Base-by-base conservation (phyloP, 2,797 vertebrate species). In the Tokudaia tokunoshimensis region DNA sequence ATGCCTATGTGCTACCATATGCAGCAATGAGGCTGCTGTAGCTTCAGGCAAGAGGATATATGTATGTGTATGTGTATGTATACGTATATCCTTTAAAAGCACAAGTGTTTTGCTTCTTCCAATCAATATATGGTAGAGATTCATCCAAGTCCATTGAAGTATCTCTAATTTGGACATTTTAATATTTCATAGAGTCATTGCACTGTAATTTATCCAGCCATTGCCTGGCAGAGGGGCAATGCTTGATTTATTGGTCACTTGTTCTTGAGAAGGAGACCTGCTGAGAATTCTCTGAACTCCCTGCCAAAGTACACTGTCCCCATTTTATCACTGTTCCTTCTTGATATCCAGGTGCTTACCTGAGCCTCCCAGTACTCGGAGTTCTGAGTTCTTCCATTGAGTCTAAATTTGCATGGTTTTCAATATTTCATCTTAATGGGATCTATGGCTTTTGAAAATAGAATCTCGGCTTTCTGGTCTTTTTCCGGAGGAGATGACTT, bases 361-460 rank as follows among this genome's bases (percentile, higher is more conserved):
- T 0, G 0, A 63, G 85, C 29, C 50, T n/a, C 65, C 55, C 0
- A 1, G 92, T 52, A 96, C 94, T 94, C 17, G 0, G 70, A 91
- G 94, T 95, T 92, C 95, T 90, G 89, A 94, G 82, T 80, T 92
- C 72, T 92, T 57, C 84, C 92, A 76, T 17, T 19, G 26, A 94
- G 70, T 76, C 37, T 59, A 86, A 94, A 92, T 83, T 81, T 57
- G 91, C 79, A 6, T n/a, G 29, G 75, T 67, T 94, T 94, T 95
- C 96, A 95, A 67, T 97, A 94, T 97, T 95, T 97, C 98, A 97
- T 97, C 65, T 89, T 96, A 97, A 97, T 87, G 67, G 95, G 94
- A 97, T 96, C 94, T 94, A 93, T 89, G 78, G 70, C 88, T 94
- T 96, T 97, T 80, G 92, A 88, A 96, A 96, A 97, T 87, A 88